phyloP scores from a whole-genome alignment of 1,140 invertebrate genomes.

The Teleopsis dalmanni region DNA sequence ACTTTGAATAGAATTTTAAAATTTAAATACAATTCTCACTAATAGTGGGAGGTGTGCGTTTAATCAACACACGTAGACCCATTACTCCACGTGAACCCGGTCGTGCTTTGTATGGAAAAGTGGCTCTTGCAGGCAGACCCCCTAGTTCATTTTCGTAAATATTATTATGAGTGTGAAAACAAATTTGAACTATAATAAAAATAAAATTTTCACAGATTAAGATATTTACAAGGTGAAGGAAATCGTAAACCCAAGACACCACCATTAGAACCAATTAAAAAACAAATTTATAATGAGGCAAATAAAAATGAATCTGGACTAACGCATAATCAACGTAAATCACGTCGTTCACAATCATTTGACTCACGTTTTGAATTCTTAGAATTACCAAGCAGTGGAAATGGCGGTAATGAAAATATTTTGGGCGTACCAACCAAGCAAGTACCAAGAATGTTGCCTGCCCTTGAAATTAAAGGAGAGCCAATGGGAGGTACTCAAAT shows the following conservation, averaged over 20 bases:
- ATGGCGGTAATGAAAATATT: not conserved
- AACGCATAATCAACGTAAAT: not conserved
- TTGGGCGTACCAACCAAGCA: not conserved
- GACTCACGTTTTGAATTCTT: slow-evolving; percentile 6
- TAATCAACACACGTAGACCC: slow-evolving; percentile 65
- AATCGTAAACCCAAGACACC: slow-evolving; percentile 21
- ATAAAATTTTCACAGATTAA: slow-evolving; percentile 19
- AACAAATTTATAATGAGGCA: slow-evolving; percentile 1
- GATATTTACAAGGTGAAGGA: slow-evolving; percentile 34
- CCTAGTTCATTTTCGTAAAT: slow-evolving; percentile 70
- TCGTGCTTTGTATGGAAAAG: slow-evolving; percentile 60
- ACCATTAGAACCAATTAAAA: slow-evolving; percentile 15
- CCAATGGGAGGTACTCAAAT: slow-evolving; percentile 6
- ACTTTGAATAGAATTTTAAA: no score
- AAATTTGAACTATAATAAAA: not conserved
- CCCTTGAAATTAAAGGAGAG: slow-evolving; percentile 11
- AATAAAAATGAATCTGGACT: slow-evolving; percentile 1
- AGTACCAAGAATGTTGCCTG: slow-evolving; percentile 10
- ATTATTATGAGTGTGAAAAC: not conserved
- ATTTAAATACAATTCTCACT: no score
- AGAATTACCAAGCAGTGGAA: not conserved
- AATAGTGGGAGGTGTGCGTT: slow-evolving; percentile 39
- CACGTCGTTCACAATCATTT: slow-evolving; percentile 10
- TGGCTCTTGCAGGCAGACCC: slow-evolving; percentile 54
- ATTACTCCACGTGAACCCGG: slow-evolving; percentile 72